Evolutionary conservation across 1,140 invertebrate genomes (phyloP).

Genomic region (Popillia japonica): DNA sequence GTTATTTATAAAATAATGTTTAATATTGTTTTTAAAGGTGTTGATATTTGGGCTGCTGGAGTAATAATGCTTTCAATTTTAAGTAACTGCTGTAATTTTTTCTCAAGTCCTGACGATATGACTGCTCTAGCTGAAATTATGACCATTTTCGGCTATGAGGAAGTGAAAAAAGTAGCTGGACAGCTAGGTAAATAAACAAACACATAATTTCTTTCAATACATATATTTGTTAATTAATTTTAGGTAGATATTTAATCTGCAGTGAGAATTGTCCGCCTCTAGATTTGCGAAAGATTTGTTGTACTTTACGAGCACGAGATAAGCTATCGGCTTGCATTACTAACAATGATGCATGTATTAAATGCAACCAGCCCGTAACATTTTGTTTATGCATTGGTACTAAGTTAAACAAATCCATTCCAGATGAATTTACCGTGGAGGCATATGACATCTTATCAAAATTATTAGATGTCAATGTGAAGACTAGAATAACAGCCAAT

Average conservation of each 20-base stretch:
- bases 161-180: conserved; percentile 73
- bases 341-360: conserved; percentile 22
- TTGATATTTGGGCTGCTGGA: conserved; percentile 91
- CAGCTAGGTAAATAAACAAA: conserved; percentile 68
- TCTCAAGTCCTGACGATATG: conserved; percentile 81
- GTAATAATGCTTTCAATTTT: conserved; percentile 85
- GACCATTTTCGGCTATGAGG: conserved; percentile 77
- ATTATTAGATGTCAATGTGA: conserved; percentile 80
- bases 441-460: conserved; percentile 79
- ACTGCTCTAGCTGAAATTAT: conserved; percentile 85
- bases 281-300: conserved; percentile 65
- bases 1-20: conserved; percentile 10
- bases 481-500: conserved; percentile 74
- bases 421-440: conserved; percentile 67
- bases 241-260: conserved; percentile 65
- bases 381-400: conserved; percentile 43
- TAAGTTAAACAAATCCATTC: conserved; percentile 25
- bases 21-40: conserved; percentile 63
- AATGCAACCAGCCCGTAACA: conserved; percentile 37
- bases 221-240: conserved; percentile 41
- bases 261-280: conserved; percentile 64
- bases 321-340: conserved; percentile 44
- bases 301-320: conserved; percentile 59
- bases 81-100: conserved; percentile 83
- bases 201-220: background rate